Evolutionary conservation across 2,888 invertebrate species (phyloP).

Genomic region (Sepiola atlantica): DNA sequence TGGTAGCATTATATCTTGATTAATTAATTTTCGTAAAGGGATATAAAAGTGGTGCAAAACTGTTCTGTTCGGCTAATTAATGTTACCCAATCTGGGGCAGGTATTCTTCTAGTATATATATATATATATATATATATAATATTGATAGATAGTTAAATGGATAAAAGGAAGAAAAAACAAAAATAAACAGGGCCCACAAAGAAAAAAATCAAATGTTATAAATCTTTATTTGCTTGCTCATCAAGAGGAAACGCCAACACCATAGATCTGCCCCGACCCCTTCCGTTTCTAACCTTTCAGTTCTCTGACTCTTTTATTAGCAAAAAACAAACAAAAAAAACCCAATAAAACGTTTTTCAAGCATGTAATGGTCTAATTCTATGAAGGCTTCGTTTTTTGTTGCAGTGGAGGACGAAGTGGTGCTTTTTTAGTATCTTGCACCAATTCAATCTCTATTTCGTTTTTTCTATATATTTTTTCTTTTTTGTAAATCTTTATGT

Average conservation of each 20-base stretch:
- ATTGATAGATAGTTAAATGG: not conserved
- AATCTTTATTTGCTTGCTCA: not conserved
- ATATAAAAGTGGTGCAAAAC: too few species aligned
- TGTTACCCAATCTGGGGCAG: too few species aligned
- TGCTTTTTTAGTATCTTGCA: too few species aligned
- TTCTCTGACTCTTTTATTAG: not conserved
- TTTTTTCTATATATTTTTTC: too few species aligned
- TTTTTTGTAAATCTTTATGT: too few species aligned
- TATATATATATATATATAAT: too few species aligned
- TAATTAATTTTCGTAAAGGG: too few species aligned
- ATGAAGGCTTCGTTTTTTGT: too few species aligned
- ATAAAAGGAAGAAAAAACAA: not conserved
- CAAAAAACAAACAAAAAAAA: not conserved
- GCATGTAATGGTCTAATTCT: slow-evolving; percentile 16
- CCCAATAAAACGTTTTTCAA: not conserved
- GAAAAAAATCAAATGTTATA: not conserved
- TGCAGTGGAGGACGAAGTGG: too few species aligned
- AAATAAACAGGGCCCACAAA: not conserved
- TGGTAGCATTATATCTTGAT: too few species aligned
- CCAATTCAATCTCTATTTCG: not conserved
- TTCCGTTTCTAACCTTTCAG: not conserved
- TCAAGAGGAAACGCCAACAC: not conserved
- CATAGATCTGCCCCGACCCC: not conserved
- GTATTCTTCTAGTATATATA: too few species aligned
- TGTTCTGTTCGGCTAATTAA: too few species aligned